Base-by-base conservation (phyloP, 2,888 invertebrate species). In the Oegoconia quadripuncta region DNA sequence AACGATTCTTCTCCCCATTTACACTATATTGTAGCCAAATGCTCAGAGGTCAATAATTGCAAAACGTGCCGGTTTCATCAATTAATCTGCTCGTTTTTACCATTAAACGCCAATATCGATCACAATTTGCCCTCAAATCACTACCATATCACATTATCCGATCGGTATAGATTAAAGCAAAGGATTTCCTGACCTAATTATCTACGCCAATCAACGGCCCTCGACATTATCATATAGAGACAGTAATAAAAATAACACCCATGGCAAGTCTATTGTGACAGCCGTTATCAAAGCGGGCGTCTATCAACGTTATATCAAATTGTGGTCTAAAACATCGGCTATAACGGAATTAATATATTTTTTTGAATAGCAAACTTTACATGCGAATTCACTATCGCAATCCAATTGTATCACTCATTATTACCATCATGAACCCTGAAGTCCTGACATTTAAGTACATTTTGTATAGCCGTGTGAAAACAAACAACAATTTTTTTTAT, bases 261-360 rank as follows among this genome's bases (percentile, higher is more conserved):
- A 59, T 65, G 62, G 62, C 60, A 65, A 64, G 66, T 73, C 61
- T 70, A 72, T 73, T 71, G 64, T 73, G 68, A 71, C 68, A 64
- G 59, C 51, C 50, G 68, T 72, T 79, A 80, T 80, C 78, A 52
- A 50, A 50, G 50, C 46, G 49, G 50, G 43, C 49, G 59, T 58
- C 59, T 69, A 67, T 77, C 70, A 60, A 51, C 50, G 44, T 51
- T 57, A 53, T 44, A 58, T 58, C 42, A 42, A 44, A 5, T 12
- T 4, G 13, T 25, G 49, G 54, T 41, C 7, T 34, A 58, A 60
- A 46, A 39, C 38, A 46, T 12, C 41, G 50, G 13, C 11, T 12
- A 22, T 25, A 2, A 27, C 27, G 27, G 12, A 3, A 9, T 13
- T 4, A 8, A n/a, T n/a, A n/a, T n/a, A n/a, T n/a, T n/a, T n/a